Base-by-base conservation (phyloP, 2,797 vertebrate genomes). In the Microctenopoma steveboyesi region DNA sequence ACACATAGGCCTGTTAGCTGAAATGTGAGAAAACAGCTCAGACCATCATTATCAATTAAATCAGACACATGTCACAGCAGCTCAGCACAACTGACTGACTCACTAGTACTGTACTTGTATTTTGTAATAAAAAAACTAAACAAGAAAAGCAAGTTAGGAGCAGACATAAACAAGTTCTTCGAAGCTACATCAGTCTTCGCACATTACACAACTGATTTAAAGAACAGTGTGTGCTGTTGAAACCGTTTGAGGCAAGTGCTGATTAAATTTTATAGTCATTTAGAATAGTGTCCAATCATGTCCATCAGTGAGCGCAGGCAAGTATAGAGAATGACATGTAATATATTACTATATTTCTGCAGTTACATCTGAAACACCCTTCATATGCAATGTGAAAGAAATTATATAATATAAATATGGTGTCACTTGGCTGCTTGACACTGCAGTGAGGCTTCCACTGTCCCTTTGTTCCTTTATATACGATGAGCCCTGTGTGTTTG, bases 381-480 rank as follows among this genome's bases (percentile, higher is more conserved):
- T 22, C 22, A 22, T 22, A 22, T 22, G 22, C 22, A 22, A 22
- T 22, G 22, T 22, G 22, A 22, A 22, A 22, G 22, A 22, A 2
- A 22, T 22, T 22, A 22, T 1, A 22, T 22, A 22, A 22, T 22
- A 22, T 22, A 22, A 22, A 22, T 22, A 22, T 22, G 22, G 22
- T 22, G 22, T 76, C 60, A 55, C 39, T 52, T 50, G 22, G 53
- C 55, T 56, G 58, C 5, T 56, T 12, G 60, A 77, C 72, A 58
- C 70, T 54, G 70, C 51, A 48, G 59, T 15, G 8, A 64, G 18
- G 18, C 43, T 13, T 58, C 48, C 55, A 55, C 55, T 62, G 71
- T 60, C 37, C 60, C 64, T 86, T 82, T 82, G 76, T 87, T 74
- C 59, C 78, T 67, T 69, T 82, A 83, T 73, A 86, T 78, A 72